A percentile compares a stretch with the other conserved stretches of the same genome.
phyloP scores from a whole-genome alignment of 2,888 invertebrate genomes.

The Chorisops tibialis region DNA sequence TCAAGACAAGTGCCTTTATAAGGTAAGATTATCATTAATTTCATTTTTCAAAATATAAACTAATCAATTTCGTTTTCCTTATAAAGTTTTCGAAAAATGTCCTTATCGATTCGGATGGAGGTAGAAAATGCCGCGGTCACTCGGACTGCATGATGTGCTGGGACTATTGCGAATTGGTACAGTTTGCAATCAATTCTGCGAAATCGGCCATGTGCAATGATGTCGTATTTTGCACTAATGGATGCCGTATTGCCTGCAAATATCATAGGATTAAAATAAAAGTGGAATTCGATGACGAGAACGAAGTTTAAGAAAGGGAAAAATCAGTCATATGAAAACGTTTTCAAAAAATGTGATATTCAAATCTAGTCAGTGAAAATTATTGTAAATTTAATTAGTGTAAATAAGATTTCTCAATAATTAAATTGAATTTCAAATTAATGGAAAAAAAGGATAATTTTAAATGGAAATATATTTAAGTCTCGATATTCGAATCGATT shows the following conservation, averaged over 20 bases:
- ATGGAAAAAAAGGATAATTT: too few relatives aligned
- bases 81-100: slow-evolving; percentile 6
- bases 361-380: too few relatives aligned
- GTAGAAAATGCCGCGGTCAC: background rate
- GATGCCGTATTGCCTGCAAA: slow-evolving; percentile 2
- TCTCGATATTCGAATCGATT: too few relatives aligned
- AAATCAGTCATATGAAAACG: too few relatives aligned
- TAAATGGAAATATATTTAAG: too few relatives aligned
- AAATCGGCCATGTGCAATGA: slow-evolving; percentile 14
- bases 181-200: background rate
- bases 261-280: background rate
- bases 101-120: background rate
- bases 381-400: too few relatives aligned
- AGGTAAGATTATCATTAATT: background rate
- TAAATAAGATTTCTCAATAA: too few relatives aligned
- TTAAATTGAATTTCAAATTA: too few relatives aligned
- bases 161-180: slow-evolving; percentile 11
- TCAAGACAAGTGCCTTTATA: slow-evolving; percentile 2
- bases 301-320: too few relatives aligned
- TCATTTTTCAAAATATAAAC: background rate
- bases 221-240: background rate
- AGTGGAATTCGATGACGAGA: background rate
- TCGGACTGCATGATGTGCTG: slow-evolving; percentile 19
- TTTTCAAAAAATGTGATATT: too few relatives aligned
- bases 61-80: background rate